Evolutionary conservation across 1,140 invertebrate species (phyloP), one percentile per base, ranked within the genome.

Genomic region (Ladona fulva): DNA sequence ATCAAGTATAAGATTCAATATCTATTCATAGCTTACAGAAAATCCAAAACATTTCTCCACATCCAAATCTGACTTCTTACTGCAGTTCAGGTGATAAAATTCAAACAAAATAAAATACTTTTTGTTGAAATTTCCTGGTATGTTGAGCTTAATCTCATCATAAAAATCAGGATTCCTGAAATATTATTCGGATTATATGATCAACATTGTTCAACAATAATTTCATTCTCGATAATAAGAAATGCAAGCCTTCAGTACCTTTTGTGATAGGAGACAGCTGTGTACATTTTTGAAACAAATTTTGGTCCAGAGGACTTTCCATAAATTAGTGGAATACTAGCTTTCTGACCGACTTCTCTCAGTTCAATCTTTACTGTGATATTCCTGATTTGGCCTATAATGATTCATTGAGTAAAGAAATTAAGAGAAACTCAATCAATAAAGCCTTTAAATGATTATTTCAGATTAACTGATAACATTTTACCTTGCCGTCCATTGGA

Each of bases 21-120:
- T 19, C 3, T 3, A 66, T 66, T 22, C 52, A 66, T 22, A n/a
- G n/a, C 52, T 66, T 66, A 66, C 52, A 19, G 52, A 66, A 66
- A 66, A 66, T 19, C 52, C 52, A 66, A 66, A 66, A 12, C 52
- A 19, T 66, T 16, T 19, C n/a, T 66, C 52, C 52, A 66, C 52
- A 12, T 16, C 52, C n/a, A 22, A 66, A 16, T 94, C 90, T 14
- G 89, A 88, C 87, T 97, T 94, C 83, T 94, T 90, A 84, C 98
- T 96, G 82, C 97, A 99, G 77, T 95, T 96, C 76, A 99, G 94
- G 83, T 99, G 97, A 84, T 97, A 97, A 83, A 99, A 97, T 1
- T 96, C 98, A 84, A 99, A 99, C 8, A 98, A 86, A 44, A 99
- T 84, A 85, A 97, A 95, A 85, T 96, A 94, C 80, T 93, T 91